Evolutionary conservation across 2,113 vertebrate species (phyloP), one percentile per base, ranked within the genome.

Genomic region (Tragelaphus scriptus): DNA sequence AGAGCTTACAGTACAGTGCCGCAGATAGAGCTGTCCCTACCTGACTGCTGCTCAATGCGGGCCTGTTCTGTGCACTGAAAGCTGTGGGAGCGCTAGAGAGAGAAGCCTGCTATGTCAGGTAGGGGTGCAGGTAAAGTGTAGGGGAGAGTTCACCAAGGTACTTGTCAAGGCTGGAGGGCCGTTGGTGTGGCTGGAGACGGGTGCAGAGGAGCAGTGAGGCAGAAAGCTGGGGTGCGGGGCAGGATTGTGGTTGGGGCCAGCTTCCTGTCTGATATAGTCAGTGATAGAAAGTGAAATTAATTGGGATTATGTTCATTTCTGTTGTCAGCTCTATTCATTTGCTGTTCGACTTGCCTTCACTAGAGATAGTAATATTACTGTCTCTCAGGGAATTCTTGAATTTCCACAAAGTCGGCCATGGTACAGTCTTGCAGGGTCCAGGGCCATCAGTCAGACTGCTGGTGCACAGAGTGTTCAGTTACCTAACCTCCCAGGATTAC

Each of bases 281-380:
- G 75, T 61, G 82, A 25, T 26, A 44, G 93, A 36, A 90, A 49
- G 17, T 94, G 75, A 47, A 32, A 85, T 58, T 55, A 12, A 26
- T 17, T 65, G 71, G 59, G 87, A 36, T 88, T 59, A 14, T 58
- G 36, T n/a, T 65, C n/a, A n/a, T 85, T 88, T 75, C 63, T 96
- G 15, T 47, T 79, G 32, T 79, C 44, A 94, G 47, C 59, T 11
- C 0, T 81, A 14, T 23, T 90, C 40, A 30, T 77, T 77, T 82
- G 49, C 87, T 44, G 51, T 93, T 90, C 49, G 85, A 79, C 51
- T 91, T 94, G 17, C 30, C 55, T 88, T 97, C 75, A 36, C 11
- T 85, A 56, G 85, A 88, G 68, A 40, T 58, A 7, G 0, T 13
- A 92, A n/a, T 63, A 4, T 0, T 10, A 90, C 26, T 56, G 28